Base-by-base conservation (phyloP, 2,888 invertebrate species). In the Cryptophagus acutangulus region DNA sequence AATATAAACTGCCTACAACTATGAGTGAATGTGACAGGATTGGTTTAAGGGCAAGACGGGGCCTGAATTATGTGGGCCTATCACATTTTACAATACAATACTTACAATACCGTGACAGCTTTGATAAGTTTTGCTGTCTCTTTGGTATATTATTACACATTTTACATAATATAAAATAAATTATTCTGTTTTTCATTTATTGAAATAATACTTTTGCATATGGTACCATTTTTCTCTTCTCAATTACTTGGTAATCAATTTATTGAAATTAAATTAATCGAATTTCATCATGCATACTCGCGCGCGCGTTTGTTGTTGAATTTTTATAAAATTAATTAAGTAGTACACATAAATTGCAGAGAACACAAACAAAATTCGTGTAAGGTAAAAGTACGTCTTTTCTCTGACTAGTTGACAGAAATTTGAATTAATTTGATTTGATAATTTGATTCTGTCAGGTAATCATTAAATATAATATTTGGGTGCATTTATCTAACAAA, bases 71-170 rank as follows among this genome's bases (percentile, higher is more conserved):
- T 61, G 58, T 61, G 63, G 69, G 70, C 70, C 70, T 70, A 70
- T 70, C 70, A 70, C 70, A 70, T 69, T 69, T 65, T 67, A 66
- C 65, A 66, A 65, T 63, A 66, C 59, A 67, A 65, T 66, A 67
- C 66, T 67, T 67, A 67, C 61, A 57, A 58, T 52, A 55, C 54
- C 55, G 45, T 53, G 52, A 55, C 55, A 49, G 49, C 51, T 46
- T 54, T 35, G 62, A 65, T 66, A 65, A 65, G 58, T 63, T 31
- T 57, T 58, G 61, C 65, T 60, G 63, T 61, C 59, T 69, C 69
- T 70, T 70, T 70, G 69, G 69, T 70, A 69, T 62, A 64, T 65
- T 70, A 70, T 70, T 70, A 70, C 69, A 70, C 69, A 67, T 65
- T 67, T 67, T 63, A 62, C 57, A 62, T 61, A 59, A 59, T n/a